Conservation (phyloP, 64 coral and sea anemone species). For the Stylophora pistillata region DNA sequence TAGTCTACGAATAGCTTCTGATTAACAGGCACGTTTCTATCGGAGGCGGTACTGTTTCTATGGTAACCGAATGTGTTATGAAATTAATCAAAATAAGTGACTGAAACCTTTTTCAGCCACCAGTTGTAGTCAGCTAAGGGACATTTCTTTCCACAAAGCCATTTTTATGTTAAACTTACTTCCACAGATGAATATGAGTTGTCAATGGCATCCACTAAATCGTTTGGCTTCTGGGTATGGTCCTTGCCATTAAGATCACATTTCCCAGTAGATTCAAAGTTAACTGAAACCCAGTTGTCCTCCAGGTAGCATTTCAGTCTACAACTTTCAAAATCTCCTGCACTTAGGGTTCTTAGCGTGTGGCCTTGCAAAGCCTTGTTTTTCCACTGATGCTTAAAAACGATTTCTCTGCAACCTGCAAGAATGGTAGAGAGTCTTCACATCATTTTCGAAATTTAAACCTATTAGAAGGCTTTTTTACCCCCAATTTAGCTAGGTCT, state of each 20-base stretch:
- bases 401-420: background rate
- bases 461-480: no score
- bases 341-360: background rate
- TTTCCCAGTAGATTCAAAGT: background rate
- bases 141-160: no score
- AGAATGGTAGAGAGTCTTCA: no score
- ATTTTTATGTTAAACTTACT: background rate
- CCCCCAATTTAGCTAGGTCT: no score
- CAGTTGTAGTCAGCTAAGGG: no score
- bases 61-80: no score
- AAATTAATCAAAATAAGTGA: no score
- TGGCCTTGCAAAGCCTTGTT: background rate
- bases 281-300: background rate
- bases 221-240: background rate
- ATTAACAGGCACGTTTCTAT: no score
- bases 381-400: background rate
- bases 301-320: background rate
- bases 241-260: background rate
- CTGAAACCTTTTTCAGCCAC: no score
- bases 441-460: no score
- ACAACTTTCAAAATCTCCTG: background rate
- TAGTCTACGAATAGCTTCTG: no score
- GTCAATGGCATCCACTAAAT: background rate
- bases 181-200: background rate
- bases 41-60: no score